Base-by-base conservation (phyloP, 2,888 invertebrate genomes). In the Torymus aiolomorphi region DNA sequence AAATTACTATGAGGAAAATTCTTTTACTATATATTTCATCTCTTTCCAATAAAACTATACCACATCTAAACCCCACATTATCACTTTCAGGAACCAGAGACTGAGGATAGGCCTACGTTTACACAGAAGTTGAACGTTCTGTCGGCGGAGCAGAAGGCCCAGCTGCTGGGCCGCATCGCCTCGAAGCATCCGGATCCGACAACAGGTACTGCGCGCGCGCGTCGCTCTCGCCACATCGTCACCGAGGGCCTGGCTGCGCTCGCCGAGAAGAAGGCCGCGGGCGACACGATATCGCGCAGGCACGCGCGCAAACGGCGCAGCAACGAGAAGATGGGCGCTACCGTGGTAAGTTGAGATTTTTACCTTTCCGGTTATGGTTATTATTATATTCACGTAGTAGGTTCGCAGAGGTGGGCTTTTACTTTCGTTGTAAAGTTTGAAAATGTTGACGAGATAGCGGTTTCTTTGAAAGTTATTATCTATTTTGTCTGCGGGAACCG, bases 251-350 rank as follows among this genome's bases (percentile, higher is more conserved):
- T 87, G 16, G 85, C 86, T 75, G 85, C n/a, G 83, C 85, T 86
- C 70, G 83, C 85, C 16, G 90, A 91, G 63, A 91, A 89, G 76
- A 89, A 89, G 77, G 85, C 83, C 20, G 42, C 42, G 8, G 8
- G 8, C 8, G 92, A 92, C 82, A 89, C 91, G 13, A 90, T 91
- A 31, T 89, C 91, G 52, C 86, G 88, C 18, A 86, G 90, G 77
- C 90, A 91, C 63, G 91, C 92, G 61, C 91, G 93, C 84, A 94
- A 94, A 86, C 91, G 94, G 81, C 91, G 93, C 78, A 94, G 93
- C 83, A 91, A 92, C 18, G 94, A 94, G 84, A 94, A 93, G 88
- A 90, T 92, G 83, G 91, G 92, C 76, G 91, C 92, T 59, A 93
- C 92, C 86, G 93, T 93, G 91, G 94, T 94, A 91, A 94, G 93